Conservation (phyloP, 2,888 invertebrate species). For the Trachelus stipa region DNA sequence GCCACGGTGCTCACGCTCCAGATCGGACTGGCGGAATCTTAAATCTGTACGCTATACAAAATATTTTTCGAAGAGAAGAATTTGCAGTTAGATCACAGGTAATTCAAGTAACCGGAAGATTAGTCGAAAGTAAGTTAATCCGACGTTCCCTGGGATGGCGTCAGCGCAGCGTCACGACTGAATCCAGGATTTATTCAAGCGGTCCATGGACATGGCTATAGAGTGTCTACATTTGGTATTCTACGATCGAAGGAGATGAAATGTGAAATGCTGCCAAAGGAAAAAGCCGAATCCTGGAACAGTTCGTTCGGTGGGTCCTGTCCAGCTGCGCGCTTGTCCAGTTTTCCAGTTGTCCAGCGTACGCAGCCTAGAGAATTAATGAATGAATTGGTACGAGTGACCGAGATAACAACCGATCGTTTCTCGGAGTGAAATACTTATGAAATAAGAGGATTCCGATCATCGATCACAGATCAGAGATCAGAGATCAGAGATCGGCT, state of each 20-base stretch:
- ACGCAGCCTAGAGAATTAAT: not conserved
- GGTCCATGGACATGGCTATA: not conserved
- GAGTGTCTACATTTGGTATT: not conserved
- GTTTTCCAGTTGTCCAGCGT: not conserved
- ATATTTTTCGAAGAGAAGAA: not conserved
- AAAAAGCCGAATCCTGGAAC: not conserved
- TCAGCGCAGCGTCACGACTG: constrained; percentile 11
- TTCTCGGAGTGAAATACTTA: not conserved
- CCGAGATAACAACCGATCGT: not conserved
- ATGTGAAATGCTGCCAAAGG: not conserved
- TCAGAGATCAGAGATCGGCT: not conserved
- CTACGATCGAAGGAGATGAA: not conserved
- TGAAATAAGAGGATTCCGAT: not conserved
- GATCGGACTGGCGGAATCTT: not conserved
- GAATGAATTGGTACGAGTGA: not conserved
- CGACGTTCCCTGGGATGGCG: constrained; percentile 29
- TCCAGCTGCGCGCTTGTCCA: no score
- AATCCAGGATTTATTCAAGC: constrained; percentile 37
- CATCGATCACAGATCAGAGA: not conserved
- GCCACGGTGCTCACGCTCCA: not conserved
- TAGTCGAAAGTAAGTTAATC: constrained; percentile 32
- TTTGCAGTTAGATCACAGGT: not conserved
- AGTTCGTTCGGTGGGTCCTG: not conserved
- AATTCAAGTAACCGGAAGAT: constrained; percentile 24
- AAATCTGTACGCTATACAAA: not conserved